A percentile compares a stretch with the other conserved stretches of the same genome.
Conservation (phyloP, 2,888 invertebrate species). For the Lasioglossum calceatum region DNA sequence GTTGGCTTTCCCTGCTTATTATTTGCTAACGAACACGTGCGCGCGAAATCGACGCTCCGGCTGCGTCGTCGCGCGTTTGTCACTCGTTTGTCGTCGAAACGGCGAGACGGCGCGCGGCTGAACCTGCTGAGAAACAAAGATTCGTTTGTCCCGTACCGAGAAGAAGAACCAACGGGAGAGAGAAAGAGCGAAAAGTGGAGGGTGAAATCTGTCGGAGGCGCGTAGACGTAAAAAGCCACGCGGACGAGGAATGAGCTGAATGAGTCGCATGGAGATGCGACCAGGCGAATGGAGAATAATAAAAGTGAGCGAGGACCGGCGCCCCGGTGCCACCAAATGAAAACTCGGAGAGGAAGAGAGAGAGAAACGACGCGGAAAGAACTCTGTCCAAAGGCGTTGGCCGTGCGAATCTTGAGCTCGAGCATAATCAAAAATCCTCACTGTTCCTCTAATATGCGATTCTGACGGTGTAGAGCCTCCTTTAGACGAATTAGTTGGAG, state of each 20-base stretch:
- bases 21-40: neutral
- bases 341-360: slow-evolving; percentile 16
- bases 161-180: neutral
- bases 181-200: neutral
- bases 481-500: neutral
- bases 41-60: neutral
- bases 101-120: slow-evolving; percentile 7
- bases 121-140: slow-evolving; percentile 42
- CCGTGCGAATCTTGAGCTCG: neutral
- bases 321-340: slow-evolving; percentile 42
- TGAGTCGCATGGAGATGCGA: slow-evolving; percentile 46
- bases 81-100: slow-evolving; percentile 20
- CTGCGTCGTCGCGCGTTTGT: neutral
- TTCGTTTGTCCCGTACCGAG: slow-evolving; percentile 46
- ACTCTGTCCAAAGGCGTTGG: slow-evolving; percentile 20
- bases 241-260: slow-evolving; percentile 39
- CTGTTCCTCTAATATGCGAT: neutral
- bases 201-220: neutral
- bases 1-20: slow-evolving; percentile 7
- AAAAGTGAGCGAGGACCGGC: slow-evolving; percentile 45
- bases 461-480: no score
- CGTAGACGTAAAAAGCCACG: slow-evolving; percentile 50
- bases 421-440: slow-evolving; percentile 10
- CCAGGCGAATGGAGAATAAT: slow-evolving; percentile 53
- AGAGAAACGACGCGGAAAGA: neutral